phyloP scores from a whole-genome alignment of 1,140 invertebrate species.

The Drosophila albomicans region DNA sequence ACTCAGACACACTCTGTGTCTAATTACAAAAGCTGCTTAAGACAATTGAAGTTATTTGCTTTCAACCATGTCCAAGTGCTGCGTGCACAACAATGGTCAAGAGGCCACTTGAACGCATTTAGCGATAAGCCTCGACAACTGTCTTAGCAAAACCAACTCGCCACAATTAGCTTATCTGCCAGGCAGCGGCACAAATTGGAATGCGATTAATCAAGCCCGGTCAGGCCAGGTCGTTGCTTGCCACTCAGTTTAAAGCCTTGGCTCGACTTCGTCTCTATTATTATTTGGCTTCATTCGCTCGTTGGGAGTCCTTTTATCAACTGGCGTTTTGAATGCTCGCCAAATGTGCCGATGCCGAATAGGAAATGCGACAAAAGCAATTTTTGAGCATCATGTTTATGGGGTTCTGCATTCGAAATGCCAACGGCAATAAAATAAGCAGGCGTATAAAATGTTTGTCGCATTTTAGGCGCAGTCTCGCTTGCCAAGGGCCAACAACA shows the following conservation, averaged over 20 bases:
- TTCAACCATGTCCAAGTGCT: conserved; percentile 32
- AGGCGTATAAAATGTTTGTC: conserved; percentile 59
- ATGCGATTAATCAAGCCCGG: conserved; percentile 41
- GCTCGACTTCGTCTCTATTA: not conserved
- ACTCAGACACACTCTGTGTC: conserved; percentile 19
- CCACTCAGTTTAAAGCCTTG: conserved; percentile 9
- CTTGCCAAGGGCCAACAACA: conserved; percentile 44
- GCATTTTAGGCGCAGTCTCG: conserved; percentile 66
- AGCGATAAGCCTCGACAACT: conserved; percentile 59
- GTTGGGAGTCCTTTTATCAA: conserved; percentile 15
- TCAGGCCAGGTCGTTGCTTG: not conserved
- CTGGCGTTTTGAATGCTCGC: conserved; percentile 50
- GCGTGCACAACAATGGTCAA: conserved; percentile 46
- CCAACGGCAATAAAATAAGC: conserved; percentile 50
- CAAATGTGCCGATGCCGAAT: conserved; percentile 55
- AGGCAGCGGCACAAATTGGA: conserved; percentile 43
- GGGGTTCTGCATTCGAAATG: conserved; percentile 50
- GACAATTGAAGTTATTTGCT: conserved; percentile 77
- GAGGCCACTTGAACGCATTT: conserved; percentile 56
- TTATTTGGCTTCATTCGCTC: not conserved
- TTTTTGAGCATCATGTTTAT: conserved; percentile 62
- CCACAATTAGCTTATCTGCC: conserved; percentile 40
- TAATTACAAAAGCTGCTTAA: conserved; percentile 78
- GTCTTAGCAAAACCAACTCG: conserved; percentile 7
- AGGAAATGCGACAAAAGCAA: conserved; percentile 70